These are phyloP conservation scores for Gallinago media DNA, from an alignment of 2,113 vertebrate species.

Conservation along the genomic window DNA sequence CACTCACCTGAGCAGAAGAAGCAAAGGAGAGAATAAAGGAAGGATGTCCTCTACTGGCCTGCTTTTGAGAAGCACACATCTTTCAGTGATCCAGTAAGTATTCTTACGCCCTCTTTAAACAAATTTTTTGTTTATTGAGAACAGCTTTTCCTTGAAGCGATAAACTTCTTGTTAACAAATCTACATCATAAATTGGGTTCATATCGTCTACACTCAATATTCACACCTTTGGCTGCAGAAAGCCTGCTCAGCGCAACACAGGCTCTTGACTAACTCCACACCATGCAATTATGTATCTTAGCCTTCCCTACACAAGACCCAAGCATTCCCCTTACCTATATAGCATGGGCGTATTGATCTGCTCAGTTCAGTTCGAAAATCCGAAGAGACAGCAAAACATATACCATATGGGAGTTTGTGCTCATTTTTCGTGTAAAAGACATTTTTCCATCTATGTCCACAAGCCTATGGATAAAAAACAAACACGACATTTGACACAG, in stretches of 20 bases:
- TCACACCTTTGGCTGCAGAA: neutral
- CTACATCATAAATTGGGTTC: neutral
- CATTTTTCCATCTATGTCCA: constrained; percentile 96
- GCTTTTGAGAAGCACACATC: neutral
- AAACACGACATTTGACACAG: neutral
- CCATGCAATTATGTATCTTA: neutral
- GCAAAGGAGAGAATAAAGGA: neutral
- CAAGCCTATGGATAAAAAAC: constrained; percentile 81
- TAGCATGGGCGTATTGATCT: constrained; percentile 87
- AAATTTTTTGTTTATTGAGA: neutral
- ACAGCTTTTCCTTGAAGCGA: neutral
- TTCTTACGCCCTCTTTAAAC: neutral
- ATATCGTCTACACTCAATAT: neutral
- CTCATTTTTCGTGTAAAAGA: constrained; percentile 81
- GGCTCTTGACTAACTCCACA: neutral
- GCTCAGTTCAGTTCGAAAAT: constrained; percentile 77
- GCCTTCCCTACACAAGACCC: neutral
- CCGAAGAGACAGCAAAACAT: constrained; percentile 85
- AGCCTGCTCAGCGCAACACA: neutral
- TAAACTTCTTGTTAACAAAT: neutral
- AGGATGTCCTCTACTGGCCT: neutral
- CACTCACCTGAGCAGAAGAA: neutral
- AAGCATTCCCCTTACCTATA: constrained; percentile 78
- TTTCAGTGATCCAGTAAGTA: neutral
- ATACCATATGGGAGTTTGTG: constrained; percentile 89